Evolutionary conservation across 2,888 invertebrate genomes (phyloP).

Genomic region (Eilema caniola): DNA sequence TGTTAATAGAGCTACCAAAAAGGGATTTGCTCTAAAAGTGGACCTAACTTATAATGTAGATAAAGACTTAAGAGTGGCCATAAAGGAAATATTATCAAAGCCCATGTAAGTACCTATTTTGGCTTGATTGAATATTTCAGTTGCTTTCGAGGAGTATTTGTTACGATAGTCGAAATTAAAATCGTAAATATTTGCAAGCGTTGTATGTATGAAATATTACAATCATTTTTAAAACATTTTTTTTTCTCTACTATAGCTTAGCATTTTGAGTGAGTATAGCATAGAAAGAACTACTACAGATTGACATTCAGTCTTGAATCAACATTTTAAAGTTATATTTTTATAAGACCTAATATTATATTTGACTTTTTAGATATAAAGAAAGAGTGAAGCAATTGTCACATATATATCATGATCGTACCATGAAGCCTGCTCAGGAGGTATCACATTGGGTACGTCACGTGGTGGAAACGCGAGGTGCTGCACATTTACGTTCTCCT

Average conservation of each 20-base stretch:
- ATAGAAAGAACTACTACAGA: too few species aligned
- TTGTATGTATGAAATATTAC: too few species aligned
- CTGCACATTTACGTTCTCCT: conserved; percentile 68
- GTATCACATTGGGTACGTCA: conserved; percentile 89
- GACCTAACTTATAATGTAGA: conserved; percentile 50
- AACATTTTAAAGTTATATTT: too few species aligned
- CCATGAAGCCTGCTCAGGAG: conserved; percentile 82
- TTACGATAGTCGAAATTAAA: background rate
- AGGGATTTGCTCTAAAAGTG: conserved; percentile 64
- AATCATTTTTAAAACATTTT: too few species aligned
- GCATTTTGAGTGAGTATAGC: too few species aligned
- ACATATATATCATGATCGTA: conserved; percentile 61
- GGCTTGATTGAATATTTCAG: background rate
- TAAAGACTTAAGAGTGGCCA: conserved; percentile 54
- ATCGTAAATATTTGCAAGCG: too few species aligned
- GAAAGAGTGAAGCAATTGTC: conserved; percentile 30
- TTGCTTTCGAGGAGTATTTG: background rate
- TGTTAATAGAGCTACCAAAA: conserved; percentile 58
- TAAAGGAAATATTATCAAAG: conserved; percentile 58
- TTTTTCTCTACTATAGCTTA: background rate
- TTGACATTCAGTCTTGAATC: too few species aligned
- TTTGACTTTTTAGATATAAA: conserved; percentile 27
- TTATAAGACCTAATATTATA: conserved; percentile 55
- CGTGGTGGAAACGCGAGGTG: conserved; percentile 84
- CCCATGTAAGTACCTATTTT: conserved; percentile 53